Evolutionary conservation across 2,113 vertebrate species (phyloP).

Genomic region (Saguinus midas): DNA sequence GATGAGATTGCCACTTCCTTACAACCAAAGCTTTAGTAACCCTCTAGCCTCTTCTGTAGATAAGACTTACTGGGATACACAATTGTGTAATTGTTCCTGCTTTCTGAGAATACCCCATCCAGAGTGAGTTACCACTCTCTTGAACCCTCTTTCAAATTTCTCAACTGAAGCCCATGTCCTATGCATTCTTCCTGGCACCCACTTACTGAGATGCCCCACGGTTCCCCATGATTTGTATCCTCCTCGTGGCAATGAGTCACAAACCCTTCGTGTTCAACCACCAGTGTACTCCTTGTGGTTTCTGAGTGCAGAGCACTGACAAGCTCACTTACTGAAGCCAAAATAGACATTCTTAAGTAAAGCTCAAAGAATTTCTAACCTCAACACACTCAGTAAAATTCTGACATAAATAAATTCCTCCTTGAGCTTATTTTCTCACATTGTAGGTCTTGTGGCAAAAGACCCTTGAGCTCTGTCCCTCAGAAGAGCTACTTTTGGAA

Average conservation of each 20-base stretch:
- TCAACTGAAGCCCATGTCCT: not conserved
- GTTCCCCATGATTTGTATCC: rapidly evolving
- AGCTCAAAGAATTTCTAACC: not conserved
- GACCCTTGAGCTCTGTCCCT: not conserved
- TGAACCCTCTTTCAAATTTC: not conserved
- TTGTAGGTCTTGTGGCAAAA: not conserved
- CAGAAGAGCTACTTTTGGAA: not conserved
- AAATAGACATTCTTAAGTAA: not conserved
- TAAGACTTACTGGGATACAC: not conserved
- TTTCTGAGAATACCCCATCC: not conserved
- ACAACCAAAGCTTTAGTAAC: not conserved
- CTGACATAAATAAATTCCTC: not conserved
- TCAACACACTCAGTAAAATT: not conserved
- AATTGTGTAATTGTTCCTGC: not conserved
- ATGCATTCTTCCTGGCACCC: not conserved
- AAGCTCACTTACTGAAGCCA: not conserved
- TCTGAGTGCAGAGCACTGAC: not conserved
- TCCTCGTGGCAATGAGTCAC: not conserved
- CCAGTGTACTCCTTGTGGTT: not conserved
- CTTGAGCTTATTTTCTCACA: not conserved
- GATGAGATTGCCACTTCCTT: not conserved
- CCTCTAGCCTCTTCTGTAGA: not conserved
- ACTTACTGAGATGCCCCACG: not conserved
- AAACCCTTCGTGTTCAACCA: not conserved
- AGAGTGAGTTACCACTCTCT: not conserved